Conservation (phyloP, 1,140 invertebrate species). For the Caenorhabditis elegans region WBcel235 BX284606.5:11275001-11275500, state of each 20-base stretch:
- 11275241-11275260: conserved; percentile 58
- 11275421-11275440: neutral
- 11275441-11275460: conserved; percentile 5
- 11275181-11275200: conserved; percentile 65
- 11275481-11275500: no score
- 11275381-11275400: neutral
- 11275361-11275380: neutral
- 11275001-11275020: neutral
- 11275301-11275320: conserved; percentile 64
- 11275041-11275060: conserved; percentile 65
- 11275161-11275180: conserved; percentile 61
- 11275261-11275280: neutral
- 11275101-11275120: conserved; percentile 61
- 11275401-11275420: neutral
- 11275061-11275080: conserved; percentile 65
- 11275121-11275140: conserved; percentile 62
- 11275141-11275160: conserved; percentile 64
- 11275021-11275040: conserved; percentile 48
- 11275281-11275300: neutral
- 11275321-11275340: conserved; percentile 56
- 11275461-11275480: conserved; percentile 9
- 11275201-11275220: conserved; percentile 64
- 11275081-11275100: conserved; percentile 63
- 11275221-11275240: conserved; percentile 65
- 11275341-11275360: conserved; percentile 30